A percentile compares a stretch with the other conserved stretches of the same genome.
phyloP scores from a whole-genome alignment of 2,888 invertebrate species.

The Synanthedon formicaeformis region DNA sequence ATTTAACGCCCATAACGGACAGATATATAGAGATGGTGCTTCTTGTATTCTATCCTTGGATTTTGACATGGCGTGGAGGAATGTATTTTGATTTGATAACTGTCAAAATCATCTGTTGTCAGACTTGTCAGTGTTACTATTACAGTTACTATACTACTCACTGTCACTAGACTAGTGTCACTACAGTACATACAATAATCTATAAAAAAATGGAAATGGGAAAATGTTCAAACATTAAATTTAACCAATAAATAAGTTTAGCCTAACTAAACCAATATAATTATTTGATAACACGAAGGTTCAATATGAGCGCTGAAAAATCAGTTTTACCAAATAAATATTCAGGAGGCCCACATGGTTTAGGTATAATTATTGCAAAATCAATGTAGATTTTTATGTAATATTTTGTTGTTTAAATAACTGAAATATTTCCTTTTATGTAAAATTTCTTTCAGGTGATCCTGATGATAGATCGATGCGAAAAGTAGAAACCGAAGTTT shows the following conservation, averaged over 20 bases:
- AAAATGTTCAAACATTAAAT: not conserved
- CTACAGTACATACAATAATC: too few species aligned
- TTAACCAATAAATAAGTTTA: not conserved
- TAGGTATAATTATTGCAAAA: constrained; percentile 44
- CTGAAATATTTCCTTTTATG: not conserved
- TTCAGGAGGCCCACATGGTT: constrained; percentile 67
- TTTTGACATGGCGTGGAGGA: too few species aligned
- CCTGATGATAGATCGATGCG: constrained; percentile 85
- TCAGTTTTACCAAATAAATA: constrained; percentile 51
- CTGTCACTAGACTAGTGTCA: too few species aligned
- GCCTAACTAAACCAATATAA: not conserved
- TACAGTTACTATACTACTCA: too few species aligned
- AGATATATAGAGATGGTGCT: too few species aligned
- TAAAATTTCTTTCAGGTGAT: constrained; percentile 72
- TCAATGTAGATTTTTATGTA: not conserved
- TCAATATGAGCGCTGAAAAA: constrained; percentile 15
- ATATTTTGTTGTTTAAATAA: not conserved
- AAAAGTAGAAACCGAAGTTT: constrained; percentile 88
- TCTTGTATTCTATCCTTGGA: too few species aligned
- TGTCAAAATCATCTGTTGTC: too few species aligned
- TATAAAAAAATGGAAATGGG: too few species aligned
- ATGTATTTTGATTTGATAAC: too few species aligned
- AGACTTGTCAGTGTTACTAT: too few species aligned
- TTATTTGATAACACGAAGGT: not conserved
- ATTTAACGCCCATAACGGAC: too few species aligned